These are phyloP conservation scores for Alethe castanea DNA, from an alignment of 2,113 vertebrate species.

Conservation along the genomic window DNA sequence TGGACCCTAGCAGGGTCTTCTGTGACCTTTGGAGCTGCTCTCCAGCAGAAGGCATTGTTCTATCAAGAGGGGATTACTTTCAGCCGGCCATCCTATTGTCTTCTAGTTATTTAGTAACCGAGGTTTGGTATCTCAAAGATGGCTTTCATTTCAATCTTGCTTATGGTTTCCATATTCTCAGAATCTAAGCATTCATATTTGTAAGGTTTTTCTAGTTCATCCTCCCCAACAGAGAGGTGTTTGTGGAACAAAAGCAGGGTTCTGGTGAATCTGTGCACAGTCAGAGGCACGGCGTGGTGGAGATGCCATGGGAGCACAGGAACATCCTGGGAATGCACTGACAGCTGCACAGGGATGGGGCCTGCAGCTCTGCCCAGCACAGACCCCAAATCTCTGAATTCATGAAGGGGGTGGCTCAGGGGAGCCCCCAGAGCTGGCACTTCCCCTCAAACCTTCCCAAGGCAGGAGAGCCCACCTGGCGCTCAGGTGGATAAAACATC, in stretches of 20 bases:
- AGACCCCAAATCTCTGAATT: fast-evolving
- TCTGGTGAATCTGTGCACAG: background rate
- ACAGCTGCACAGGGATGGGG: fast-evolving
- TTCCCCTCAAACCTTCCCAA: background rate
- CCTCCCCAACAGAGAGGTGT: background rate
- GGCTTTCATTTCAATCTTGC: too few species aligned
- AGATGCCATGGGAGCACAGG: fast-evolving
- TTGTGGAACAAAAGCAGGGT: background rate
- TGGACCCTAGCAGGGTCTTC: too few species aligned
- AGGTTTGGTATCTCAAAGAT: too few species aligned
- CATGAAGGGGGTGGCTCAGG: fast-evolving
- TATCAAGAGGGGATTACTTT: too few species aligned
- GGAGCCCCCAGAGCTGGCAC: fast-evolving
- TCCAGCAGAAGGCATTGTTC: too few species aligned
- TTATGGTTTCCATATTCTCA: too few species aligned
- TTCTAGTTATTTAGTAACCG: too few species aligned
- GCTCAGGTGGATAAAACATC: background rate
- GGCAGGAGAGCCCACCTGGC: background rate
- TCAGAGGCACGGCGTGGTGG: background rate
- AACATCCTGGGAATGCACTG: fast-evolving
- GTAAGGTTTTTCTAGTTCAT: too few species aligned
- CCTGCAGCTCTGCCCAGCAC: background rate
- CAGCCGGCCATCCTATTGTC: too few species aligned
- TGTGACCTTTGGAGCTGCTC: too few species aligned
- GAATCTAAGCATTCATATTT: too few species aligned